Percentiles rank a stretch among this genome's conserved stretches.
Evolutionary conservation across 2,888 invertebrate species (phyloP).

Genomic region (Heliconius aoede): DNA sequence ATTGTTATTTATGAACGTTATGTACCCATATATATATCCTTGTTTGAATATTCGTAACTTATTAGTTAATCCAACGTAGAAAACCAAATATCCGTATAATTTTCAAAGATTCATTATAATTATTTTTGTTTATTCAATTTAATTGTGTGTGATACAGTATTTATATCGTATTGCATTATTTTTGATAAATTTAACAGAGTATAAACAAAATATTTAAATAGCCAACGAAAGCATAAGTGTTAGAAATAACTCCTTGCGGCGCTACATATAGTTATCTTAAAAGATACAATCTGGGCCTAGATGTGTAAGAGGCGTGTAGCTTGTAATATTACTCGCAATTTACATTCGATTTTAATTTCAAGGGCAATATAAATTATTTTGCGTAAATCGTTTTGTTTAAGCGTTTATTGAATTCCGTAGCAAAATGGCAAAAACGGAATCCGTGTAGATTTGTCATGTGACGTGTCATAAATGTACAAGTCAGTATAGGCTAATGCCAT

Average conservation of each 20-base stretch:
- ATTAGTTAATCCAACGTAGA: background rate
- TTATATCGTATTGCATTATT: background rate
- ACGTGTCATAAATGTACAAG: background rate
- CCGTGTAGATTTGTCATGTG: background rate
- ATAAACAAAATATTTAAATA: background rate
- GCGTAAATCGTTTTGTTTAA: background rate
- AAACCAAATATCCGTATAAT: no score
- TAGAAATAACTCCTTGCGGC: constrained; percentile 27
- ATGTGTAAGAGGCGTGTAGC: constrained; percentile 60
- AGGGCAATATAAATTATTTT: constrained; percentile 29
- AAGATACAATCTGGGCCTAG: constrained; percentile 61
- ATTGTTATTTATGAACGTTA: constrained; percentile 3
- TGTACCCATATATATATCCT: background rate
- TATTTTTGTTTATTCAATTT: background rate
- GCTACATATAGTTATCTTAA: constrained; percentile 38
- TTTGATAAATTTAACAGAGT: background rate
- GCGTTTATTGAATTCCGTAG: background rate
- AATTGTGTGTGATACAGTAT: background rate
- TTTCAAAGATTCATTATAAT: background rate
- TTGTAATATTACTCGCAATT: constrained; percentile 45
- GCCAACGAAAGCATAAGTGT: constrained; percentile 31
- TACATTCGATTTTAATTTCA: constrained; percentile 46
- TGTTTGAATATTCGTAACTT: background rate
- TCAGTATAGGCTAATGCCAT: background rate
- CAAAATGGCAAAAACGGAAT: background rate